Evolutionary conservation across 2,888 invertebrate species (phyloP), one percentile per base, ranked within the genome.

Genomic region (Pristionchus arcanus): DNA sequence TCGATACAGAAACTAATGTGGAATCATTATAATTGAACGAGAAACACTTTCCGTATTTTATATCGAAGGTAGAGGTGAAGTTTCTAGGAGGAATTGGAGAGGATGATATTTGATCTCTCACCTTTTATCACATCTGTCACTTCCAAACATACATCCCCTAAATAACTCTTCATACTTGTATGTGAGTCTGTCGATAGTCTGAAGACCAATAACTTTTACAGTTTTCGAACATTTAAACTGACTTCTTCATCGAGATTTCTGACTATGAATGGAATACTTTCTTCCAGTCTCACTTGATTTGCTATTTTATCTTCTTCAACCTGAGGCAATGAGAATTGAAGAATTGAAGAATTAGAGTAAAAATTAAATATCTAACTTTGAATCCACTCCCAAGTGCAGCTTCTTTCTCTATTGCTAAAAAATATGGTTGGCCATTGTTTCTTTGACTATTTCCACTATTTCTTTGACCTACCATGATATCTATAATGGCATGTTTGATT

Each of bases 41-140:
- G 71, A 68, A 87, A 71, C 87, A 87, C 28, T 31, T 71, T 53
- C 87, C 87, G 25, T 87, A 87, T 34, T 87, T 87, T n/a, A 87
- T 87, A 59, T 87, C 87, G 68, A 87, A 87, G 1, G 19, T 71
- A 19, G 68, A 19, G 11, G 87, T 87, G 34, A 87, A 87, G 49
- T 87, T 49, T 31, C 87, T 87, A 16, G 13, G 15, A 84, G n/a
- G 16, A 25, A 34, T 55, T 42, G 25, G 42, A 1, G 16, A n/a
- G 11, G 34, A 1, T 63, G 31, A 37, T 85, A 59, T 42, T 37
- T 68, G 34, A 68, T 53, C 71, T 53, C 68, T 87, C n/a, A 87
- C 87, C 53, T 37, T 21, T 87, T 4, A 71, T 87, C 68, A 31
- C 87, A 87, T 68, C 16, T 49, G 0, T 42, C 66, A 21, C 21